Conservation (phyloP, 2,113 vertebrate species). For the Rhineura floridana region DNA sequence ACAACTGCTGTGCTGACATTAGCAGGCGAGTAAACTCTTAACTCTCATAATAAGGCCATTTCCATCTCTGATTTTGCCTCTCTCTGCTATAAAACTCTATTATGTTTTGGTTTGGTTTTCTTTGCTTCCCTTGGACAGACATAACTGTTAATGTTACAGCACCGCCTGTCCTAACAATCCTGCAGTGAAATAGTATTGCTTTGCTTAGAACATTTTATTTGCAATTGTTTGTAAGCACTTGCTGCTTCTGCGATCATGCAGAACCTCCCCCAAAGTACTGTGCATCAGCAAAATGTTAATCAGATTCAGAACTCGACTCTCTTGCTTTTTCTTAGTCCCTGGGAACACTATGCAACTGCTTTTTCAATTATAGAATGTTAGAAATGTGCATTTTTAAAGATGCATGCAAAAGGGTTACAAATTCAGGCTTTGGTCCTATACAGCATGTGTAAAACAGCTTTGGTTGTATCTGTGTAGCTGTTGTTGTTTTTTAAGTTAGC, state of each 20-base stretch:
- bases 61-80: not conserved
- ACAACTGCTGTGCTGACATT: not conserved
- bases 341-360: not conserved
- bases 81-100: not conserved
- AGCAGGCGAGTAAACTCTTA: constrained; percentile 7
- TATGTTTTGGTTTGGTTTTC: not conserved
- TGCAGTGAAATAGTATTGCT: not conserved
- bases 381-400: not conserved
- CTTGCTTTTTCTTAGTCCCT: too few species aligned
- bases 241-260: not conserved
- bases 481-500: too few species aligned
- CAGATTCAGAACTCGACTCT: not conserved
- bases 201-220: not conserved
- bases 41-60: not conserved
- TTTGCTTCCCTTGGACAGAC: not conserved
- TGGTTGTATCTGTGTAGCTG: not conserved
- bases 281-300: not conserved
- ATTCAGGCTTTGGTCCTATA: not conserved
- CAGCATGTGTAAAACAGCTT: not conserved
- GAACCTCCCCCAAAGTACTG: not conserved
- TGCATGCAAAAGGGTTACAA: not conserved
- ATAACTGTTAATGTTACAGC: not conserved
- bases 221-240: not conserved
- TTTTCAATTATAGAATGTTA: not conserved
- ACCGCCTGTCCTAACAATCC: not conserved